Evolutionary conservation across 2,113 vertebrate species (phyloP).

Genomic region (Plotosus lineatus): DNA sequence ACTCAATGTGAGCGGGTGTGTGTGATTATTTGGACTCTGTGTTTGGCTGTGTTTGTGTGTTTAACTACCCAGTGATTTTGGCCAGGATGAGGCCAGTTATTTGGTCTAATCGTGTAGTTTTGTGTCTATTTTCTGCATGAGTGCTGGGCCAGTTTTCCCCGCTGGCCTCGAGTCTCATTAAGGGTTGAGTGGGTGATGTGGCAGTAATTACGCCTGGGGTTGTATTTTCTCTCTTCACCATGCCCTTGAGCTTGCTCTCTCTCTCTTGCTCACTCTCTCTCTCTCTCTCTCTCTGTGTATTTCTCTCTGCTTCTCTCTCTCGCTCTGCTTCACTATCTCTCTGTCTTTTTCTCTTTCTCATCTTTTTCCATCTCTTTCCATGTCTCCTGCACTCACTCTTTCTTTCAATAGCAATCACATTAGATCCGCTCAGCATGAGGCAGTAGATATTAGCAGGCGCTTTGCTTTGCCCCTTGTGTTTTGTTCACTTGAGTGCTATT

Average conservation of each 20-base stretch:
- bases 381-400: not conserved
- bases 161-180: constrained; percentile 19
- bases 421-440: constrained; percentile 9
- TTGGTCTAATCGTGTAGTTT: constrained; percentile 29
- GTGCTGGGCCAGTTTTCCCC: constrained; percentile 13
- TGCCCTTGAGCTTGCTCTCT: constrained; percentile 1
- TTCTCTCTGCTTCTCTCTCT: not conserved
- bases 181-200: constrained; percentile 32
- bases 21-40: constrained; percentile 24
- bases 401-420: not conserved
- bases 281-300: not conserved
- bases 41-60: constrained; percentile 29
- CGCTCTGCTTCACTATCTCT: not conserved
- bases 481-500: constrained; percentile 24
- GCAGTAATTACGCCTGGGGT: constrained; percentile 36
- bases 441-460: constrained; percentile 15
- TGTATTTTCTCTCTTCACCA: constrained; percentile 4
- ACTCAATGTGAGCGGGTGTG: not conserved
- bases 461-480: not conserved
- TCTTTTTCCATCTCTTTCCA: not conserved
- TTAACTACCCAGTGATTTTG: constrained; percentile 18
- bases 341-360: not conserved
- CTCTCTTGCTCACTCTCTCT: constrained; percentile 5
- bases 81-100: constrained; percentile 33
- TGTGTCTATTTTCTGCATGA: constrained; percentile 42